Evolutionary conservation across 1,140 invertebrate genomes (phyloP).

Genomic region (Drosophila paulistorum): DNA sequence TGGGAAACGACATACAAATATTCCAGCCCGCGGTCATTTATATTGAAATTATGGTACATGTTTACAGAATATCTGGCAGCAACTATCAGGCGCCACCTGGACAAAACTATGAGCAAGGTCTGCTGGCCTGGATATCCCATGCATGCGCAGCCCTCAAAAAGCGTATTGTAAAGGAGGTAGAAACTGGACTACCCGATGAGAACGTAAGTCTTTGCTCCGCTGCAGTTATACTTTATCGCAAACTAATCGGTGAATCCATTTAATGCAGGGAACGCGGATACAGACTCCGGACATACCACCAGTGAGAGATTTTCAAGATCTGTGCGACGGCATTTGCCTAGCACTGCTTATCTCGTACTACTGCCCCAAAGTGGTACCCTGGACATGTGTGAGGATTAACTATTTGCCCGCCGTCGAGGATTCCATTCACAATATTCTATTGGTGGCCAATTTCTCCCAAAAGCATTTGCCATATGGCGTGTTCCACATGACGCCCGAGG

Average conservation of each 20-base stretch:
- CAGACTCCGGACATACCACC: constrained; percentile 81
- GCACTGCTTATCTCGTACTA: constrained; percentile 96
- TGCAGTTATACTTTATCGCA: background rate
- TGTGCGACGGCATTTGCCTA: constrained; percentile 96
- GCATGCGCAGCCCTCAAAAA: constrained; percentile 90
- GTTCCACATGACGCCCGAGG: constrained; percentile 97
- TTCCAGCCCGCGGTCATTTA: too few species aligned
- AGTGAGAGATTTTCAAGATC: constrained; percentile 85
- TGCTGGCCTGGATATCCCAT: constrained; percentile 96
- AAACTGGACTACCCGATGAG: constrained; percentile 74
- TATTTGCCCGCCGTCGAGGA: constrained; percentile 89
- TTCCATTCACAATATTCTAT: constrained; percentile 96
- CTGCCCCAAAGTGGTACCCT: constrained; percentile 93
- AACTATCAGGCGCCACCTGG: constrained; percentile 84
- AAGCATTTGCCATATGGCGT: constrained; percentile 93
- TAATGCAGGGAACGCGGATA: constrained; percentile 65
- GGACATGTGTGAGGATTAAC: constrained; percentile 88
- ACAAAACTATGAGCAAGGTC: constrained; percentile 92
- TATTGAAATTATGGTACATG: background rate
- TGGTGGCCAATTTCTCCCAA: constrained; percentile 94
- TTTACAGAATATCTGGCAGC: constrained; percentile 75
- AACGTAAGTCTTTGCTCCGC: constrained; percentile 47
- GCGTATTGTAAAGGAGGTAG: constrained; percentile 85
- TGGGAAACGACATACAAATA: constrained; percentile 76
- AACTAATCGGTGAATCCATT: background rate